Conservation (phyloP, 2,797 vertebrate species). For the Propithecus deckenii region DNA sequence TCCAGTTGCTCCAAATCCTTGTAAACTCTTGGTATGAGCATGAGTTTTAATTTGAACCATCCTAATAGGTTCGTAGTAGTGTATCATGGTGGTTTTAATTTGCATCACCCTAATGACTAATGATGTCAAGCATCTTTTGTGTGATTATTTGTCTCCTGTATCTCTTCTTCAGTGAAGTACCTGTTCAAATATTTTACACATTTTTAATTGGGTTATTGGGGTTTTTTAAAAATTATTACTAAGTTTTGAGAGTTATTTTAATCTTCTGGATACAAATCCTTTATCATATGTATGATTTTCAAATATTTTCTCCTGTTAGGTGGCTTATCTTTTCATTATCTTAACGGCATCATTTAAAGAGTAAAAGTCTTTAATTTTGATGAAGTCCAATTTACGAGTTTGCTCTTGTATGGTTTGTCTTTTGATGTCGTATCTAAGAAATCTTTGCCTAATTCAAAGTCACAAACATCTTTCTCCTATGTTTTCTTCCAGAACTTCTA, state of each 20-base stretch:
- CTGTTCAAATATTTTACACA: background rate
- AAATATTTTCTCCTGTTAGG: background rate
- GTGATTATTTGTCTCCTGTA: background rate
- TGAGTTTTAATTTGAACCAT: background rate
- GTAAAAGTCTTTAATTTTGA: background rate
- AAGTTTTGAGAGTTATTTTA: background rate
- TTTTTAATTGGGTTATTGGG: background rate
- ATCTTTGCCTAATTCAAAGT: background rate
- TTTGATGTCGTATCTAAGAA: background rate
- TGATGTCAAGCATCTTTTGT: background rate
- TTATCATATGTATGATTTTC: background rate
- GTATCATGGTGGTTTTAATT: background rate
- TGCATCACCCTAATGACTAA: background rate
- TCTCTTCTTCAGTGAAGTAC: background rate
- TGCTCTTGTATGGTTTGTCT: background rate
- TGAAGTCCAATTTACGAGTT: background rate
- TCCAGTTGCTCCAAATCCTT: background rate
- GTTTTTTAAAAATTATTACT: background rate
- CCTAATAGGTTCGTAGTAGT: background rate
- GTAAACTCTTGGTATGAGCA: background rate
- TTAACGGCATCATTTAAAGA: background rate
- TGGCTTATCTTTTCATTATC: background rate
- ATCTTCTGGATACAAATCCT: background rate
- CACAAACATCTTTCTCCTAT: background rate
- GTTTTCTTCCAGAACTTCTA: background rate